These are phyloP conservation scores for Caenorhabditis uteleia DNA, from an alignment of 2,888 invertebrate species.

Conservation along the genomic window DNA sequence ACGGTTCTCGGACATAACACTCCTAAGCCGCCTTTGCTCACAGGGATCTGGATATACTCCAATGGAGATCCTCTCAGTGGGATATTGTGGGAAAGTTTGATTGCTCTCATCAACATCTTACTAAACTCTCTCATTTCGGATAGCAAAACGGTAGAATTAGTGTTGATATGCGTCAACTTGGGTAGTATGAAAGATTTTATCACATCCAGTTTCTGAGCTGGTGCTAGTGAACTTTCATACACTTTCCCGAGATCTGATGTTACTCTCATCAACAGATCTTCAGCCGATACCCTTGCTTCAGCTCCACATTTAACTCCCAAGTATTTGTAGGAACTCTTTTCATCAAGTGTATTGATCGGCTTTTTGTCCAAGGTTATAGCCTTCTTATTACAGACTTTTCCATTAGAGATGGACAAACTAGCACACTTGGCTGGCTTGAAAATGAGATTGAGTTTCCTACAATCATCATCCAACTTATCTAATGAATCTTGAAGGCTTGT, in stretches of 20 bases:
- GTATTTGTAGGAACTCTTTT: conserved; percentile 16
- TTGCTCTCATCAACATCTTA: background rate
- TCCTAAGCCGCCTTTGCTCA: conserved; percentile 7
- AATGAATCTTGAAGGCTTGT: conserved; percentile 4
- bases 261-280: background rate
- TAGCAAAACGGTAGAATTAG: background rate
- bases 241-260: conserved; percentile 1
- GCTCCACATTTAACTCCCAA: conserved; percentile 8
- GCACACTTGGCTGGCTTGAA: conserved; percentile 42
- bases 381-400: no score
- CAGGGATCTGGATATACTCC: conserved; percentile 11
- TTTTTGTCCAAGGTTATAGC: conserved; percentile 2
- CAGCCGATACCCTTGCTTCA: background rate
- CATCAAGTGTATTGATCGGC: conserved; percentile 2
- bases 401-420: conserved; percentile 5
- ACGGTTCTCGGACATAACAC: conserved; percentile 4
- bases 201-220: conserved; percentile 10
- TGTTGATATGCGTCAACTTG: conserved; percentile 8
- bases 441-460: conserved; percentile 11
- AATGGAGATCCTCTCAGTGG: conserved; percentile 1
- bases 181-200: conserved; percentile 10
- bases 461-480: conserved; percentile 3
- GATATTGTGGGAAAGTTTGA: conserved; percentile 2
- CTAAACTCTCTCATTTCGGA: conserved; percentile 5
- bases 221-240: background rate